phyloP scores from a whole-genome alignment of 2,888 invertebrate genomes.

The Acrobasis repandana region DNA sequence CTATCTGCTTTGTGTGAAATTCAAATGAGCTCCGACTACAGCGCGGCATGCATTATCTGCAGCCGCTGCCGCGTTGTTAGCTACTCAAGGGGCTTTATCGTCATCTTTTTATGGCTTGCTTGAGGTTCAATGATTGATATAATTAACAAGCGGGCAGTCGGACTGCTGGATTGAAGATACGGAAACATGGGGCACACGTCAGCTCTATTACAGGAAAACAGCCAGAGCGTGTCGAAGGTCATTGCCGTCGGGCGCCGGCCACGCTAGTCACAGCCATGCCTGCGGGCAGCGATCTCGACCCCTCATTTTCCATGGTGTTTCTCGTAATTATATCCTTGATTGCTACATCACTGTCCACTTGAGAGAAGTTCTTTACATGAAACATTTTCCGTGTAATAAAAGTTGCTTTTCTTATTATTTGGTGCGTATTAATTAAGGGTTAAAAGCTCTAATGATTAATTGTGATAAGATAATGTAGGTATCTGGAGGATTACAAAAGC shows the following conservation, averaged over 20 bases:
- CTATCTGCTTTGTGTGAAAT: conserved; percentile 53
- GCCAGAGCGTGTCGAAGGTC: conserved; percentile 42
- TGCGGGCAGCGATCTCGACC: conserved; percentile 35
- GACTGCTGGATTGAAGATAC: conserved; percentile 22
- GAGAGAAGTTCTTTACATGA: too few species aligned
- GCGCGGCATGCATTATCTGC: conserved; percentile 38
- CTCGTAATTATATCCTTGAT: conserved; percentile 44
- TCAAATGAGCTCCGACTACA: conserved; percentile 48
- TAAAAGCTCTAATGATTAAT: too few species aligned
- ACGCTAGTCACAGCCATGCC: conserved; percentile 26
- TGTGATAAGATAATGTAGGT: too few species aligned
- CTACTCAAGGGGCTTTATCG: conserved; percentile 22
- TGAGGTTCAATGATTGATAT: conserved; percentile 17
- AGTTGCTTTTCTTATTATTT: too few species aligned
- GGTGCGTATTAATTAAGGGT: too few species aligned
- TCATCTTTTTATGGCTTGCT: conserved; percentile 26
- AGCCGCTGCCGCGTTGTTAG: conserved; percentile 22
- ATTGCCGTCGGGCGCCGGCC: conserved; percentile 32
- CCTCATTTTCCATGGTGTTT: conserved; percentile 34
- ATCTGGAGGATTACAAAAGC: neutral
- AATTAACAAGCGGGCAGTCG: conserved; percentile 11
- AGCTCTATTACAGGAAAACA: conserved; percentile 33
- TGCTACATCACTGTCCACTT: conserved; percentile 32
- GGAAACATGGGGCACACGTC: conserved; percentile 31
- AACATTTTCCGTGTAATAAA: too few species aligned